phyloP scores from a whole-genome alignment of 2,797 vertebrate genomes.

The Sebastes aleutianus region DNA sequence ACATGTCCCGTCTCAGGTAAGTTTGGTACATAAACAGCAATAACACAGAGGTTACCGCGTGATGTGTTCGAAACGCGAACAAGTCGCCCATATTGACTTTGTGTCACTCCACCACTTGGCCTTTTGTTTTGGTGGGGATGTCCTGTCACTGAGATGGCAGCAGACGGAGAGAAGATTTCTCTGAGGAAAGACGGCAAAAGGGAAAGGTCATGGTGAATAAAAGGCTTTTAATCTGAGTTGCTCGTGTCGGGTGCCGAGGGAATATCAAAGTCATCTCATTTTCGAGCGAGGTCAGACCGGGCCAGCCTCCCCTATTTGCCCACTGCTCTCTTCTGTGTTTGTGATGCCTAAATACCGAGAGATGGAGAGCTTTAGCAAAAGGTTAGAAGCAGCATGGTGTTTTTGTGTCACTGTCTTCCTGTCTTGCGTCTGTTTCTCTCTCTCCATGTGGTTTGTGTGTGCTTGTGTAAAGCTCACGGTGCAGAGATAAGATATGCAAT shows the following conservation, averaged over 20 bases:
- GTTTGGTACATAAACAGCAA: constrained; percentile 46
- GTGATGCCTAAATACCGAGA: constrained; percentile 62
- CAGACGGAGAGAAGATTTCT: constrained; percentile 72
- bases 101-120: constrained; percentile 80
- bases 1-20: constrained; percentile 13
- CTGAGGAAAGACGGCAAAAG: constrained; percentile 68
- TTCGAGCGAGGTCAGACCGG: constrained; percentile 68
- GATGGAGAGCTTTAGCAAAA: constrained; percentile 64
- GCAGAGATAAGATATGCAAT: constrained; percentile 37
- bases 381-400: constrained; percentile 51
- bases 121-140: constrained; percentile 80
- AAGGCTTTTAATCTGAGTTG: constrained; percentile 79
- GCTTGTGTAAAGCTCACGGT: constrained; percentile 4
- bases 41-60: constrained; percentile 65
- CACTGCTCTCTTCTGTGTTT: constrained; percentile 52
- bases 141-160: constrained; percentile 68
- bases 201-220: constrained; percentile 83
- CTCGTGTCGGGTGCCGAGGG: constrained; percentile 69
- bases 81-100: constrained; percentile 80
- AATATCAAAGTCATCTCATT: constrained; percentile 81
- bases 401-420: constrained; percentile 28
- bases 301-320: constrained; percentile 56
- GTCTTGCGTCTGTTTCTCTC: not conserved
- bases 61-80: constrained; percentile 67
- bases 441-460: not conserved